Conservation (phyloP, 2,888 invertebrate species). For the Clusia tigrina region DNA sequence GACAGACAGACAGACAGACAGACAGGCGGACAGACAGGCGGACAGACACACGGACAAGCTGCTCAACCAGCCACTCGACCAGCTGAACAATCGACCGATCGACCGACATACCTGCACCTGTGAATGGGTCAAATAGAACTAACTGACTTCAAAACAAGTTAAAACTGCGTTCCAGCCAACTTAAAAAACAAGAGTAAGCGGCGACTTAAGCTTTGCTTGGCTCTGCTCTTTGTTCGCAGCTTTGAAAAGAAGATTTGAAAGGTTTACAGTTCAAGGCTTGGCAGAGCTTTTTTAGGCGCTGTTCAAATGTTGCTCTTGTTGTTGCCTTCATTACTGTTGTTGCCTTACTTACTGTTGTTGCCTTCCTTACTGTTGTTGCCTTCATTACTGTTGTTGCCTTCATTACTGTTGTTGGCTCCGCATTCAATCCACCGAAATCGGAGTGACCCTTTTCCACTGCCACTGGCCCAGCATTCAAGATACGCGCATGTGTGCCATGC, state of each 20-base stretch:
- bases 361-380: neutral
- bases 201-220: constrained; percentile 20
- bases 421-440: neutral
- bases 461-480: neutral
- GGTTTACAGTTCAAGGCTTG: constrained; percentile 10
- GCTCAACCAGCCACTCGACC: neutral
- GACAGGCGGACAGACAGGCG: neutral
- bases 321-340: neutral
- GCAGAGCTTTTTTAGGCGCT: neutral
- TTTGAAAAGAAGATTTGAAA: constrained; percentile 1
- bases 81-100: neutral
- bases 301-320: no score
- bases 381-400: neutral
- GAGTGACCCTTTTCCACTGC: neutral
- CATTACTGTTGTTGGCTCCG: neutral
- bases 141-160: constrained; percentile 1
- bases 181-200: no score
- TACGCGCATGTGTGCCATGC: neutral
- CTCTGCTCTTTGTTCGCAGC: constrained; percentile 23
- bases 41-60: constrained; percentile 11
- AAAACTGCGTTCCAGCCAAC: neutral
- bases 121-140: no score
- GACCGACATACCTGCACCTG: constrained; percentile 15
- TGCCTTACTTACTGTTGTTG: neutral
- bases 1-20: constrained; percentile 12